Evolutionary conservation across 2,797 vertebrate species (phyloP).

Genomic region (Paguma larvata): DNA sequence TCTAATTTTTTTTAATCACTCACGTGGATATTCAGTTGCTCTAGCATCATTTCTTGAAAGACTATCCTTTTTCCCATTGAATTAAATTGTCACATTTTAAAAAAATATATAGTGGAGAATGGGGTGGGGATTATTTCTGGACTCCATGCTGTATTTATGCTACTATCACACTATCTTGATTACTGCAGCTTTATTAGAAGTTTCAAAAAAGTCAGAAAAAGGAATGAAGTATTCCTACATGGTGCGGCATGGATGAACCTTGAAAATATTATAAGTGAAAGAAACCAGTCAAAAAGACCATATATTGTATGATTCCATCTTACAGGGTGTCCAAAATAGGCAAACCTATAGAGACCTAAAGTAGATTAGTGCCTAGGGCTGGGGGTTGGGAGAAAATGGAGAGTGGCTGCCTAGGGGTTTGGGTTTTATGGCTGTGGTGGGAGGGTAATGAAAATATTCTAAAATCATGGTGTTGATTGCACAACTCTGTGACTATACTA

Average conservation of each 20-base stretch:
- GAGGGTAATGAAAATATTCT: neutral
- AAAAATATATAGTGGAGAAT: neutral
- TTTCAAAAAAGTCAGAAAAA: slow-evolving; percentile 17
- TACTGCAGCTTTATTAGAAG: neutral
- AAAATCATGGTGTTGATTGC: neutral
- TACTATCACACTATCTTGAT: neutral
- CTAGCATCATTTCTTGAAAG: neutral
- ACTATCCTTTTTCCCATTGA: neutral
- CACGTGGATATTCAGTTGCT: neutral
- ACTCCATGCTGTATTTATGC: neutral
- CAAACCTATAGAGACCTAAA: neutral
- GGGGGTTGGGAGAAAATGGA: neutral
- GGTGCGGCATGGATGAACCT: neutral
- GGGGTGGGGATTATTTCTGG: neutral
- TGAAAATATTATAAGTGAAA: neutral
- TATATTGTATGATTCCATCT: neutral
- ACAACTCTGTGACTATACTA: neutral
- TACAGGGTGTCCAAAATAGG: neutral
- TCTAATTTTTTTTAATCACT: slow-evolving; percentile 20
- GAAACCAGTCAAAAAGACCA: neutral
- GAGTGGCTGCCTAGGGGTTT: neutral
- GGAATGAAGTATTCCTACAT: neutral
- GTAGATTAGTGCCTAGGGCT: neutral
- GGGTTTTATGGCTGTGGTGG: neutral
- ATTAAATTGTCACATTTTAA: neutral